Conservation (phyloP, 2,797 vertebrate genomes). For the Siniperca scherzeri region DNA sequence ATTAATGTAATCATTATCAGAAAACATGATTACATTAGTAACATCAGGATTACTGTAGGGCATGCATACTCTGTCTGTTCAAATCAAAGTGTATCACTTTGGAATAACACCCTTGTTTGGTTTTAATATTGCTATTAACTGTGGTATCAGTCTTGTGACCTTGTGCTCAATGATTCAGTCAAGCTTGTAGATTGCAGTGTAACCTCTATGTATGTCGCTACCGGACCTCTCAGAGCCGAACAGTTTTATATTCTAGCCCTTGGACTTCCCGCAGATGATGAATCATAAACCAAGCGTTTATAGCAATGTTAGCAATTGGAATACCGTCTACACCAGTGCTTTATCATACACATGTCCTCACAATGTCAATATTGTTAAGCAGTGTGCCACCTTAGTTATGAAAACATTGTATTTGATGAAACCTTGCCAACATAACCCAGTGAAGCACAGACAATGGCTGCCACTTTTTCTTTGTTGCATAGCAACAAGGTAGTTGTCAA, state of each 20-base stretch:
- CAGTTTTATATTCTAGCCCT: conserved; percentile 84
- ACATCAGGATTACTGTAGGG: not conserved
- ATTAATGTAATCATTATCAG: not conserved
- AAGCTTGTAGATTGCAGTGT: conserved; percentile 71
- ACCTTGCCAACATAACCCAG: conserved; percentile 11
- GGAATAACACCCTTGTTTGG: conserved; percentile 55
- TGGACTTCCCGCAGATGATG: conserved; percentile 77
- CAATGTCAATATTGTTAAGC: conserved; percentile 78
- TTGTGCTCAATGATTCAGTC: conserved; percentile 70
- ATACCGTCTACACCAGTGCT: conserved; percentile 75
- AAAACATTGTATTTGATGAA: conserved; percentile 49
- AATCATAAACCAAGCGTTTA: conserved; percentile 84
- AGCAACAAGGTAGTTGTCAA: conserved; percentile 18
- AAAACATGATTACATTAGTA: not conserved
- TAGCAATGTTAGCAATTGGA: conserved; percentile 76
- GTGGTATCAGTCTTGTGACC: conserved; percentile 67
- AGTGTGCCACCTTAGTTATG: conserved; percentile 33
- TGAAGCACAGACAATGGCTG: conserved; percentile 13
- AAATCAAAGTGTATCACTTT: conserved; percentile 43
- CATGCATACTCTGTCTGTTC: not conserved
- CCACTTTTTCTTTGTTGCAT: conserved; percentile 27
- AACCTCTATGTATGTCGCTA: conserved; percentile 64
- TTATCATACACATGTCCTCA: conserved; percentile 68
- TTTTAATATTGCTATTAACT: conserved; percentile 71
- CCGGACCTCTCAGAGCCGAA: conserved; percentile 68